Conservation (phyloP, 2,797 vertebrate genomes). For the Alouatta caraya region DNA sequence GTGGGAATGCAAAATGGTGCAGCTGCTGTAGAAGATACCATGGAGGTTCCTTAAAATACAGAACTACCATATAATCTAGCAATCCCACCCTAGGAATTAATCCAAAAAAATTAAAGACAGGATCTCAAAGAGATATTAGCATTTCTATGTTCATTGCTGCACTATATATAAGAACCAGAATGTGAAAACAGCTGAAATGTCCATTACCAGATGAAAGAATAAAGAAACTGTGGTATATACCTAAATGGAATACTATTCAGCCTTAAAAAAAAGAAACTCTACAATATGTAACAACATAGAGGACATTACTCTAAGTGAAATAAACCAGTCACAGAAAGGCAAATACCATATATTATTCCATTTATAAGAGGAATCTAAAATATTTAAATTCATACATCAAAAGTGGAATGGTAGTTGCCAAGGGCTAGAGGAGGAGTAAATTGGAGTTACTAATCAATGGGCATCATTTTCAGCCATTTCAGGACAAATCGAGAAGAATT, state of each 20-base stretch:
- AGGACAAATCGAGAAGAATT: neutral
- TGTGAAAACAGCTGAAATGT: neutral
- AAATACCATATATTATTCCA: neutral
- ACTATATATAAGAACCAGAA: neutral
- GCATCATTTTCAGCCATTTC: neutral
- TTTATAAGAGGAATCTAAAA: neutral
- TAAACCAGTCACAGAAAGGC: neutral
- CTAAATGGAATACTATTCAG: neutral
- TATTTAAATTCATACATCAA: neutral
- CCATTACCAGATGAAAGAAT: neutral
- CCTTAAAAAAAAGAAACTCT: neutral
- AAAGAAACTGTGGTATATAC: neutral
- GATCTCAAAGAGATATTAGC: neutral
- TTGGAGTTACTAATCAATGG: neutral
- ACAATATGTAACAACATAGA: neutral
- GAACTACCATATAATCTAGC: neutral
- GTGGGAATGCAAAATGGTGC: neutral
- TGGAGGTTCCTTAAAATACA: neutral
- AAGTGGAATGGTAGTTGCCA: neutral
- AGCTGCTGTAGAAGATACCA: neutral
- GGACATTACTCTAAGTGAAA: neutral
- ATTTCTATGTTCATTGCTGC: neutral
- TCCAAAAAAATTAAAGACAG: neutral
- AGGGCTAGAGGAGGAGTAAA: neutral
- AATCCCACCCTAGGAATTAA: neutral